Base-by-base conservation (phyloP, 2,113 vertebrate genomes). In the Diadophis punctatus region DNA sequence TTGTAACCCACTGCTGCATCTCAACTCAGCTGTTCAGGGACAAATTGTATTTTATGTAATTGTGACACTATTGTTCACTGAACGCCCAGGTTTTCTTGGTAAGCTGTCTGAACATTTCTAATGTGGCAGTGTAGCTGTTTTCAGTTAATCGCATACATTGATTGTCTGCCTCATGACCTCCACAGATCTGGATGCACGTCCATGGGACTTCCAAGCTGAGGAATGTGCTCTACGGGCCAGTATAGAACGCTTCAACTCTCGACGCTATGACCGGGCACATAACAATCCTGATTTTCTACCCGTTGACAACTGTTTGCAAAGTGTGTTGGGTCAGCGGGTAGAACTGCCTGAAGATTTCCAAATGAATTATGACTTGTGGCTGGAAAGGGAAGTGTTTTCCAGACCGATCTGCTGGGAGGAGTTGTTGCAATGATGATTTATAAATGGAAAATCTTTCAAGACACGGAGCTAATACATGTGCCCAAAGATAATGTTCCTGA, bases 321-420 rank as follows among this genome's bases (percentile, higher is more conserved):
- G 99, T 4, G 99, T 99, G n/a, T 97, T 99, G 95, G 99, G 99
- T 48, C 99, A 99, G 95, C 96, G 98, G 0, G 98, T 99, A 53
- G 99, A 99, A 23, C 98, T 99, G 63, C 99, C 99, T 0, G 99
- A 99, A 97, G 99, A 99, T 91, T 99, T 99, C 96, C 98, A 99
- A 96, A 98, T 99, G 98, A 99, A 99, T 98, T 99, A 99, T 8
- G 99, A 99, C 97, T 98, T 99, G 9, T 99, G 99, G 99, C 97
- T 99, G 88, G 99, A 99, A 95, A 95, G 99, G n/a, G 99, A 99
- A 96, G 99, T 99, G 46, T 99, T 99, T 96, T 99, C 99, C 95
- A 97, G 99, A 86, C 99, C 99, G 84, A 99, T 99, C 96, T 99
- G 98, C 85, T 99, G 99, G 99, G 99, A 99, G 92, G 99, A 99